These are phyloP conservation scores for Zophobas morio DNA, from an alignment of 1,140 invertebrate species.

Conservation along the genomic window DNA sequence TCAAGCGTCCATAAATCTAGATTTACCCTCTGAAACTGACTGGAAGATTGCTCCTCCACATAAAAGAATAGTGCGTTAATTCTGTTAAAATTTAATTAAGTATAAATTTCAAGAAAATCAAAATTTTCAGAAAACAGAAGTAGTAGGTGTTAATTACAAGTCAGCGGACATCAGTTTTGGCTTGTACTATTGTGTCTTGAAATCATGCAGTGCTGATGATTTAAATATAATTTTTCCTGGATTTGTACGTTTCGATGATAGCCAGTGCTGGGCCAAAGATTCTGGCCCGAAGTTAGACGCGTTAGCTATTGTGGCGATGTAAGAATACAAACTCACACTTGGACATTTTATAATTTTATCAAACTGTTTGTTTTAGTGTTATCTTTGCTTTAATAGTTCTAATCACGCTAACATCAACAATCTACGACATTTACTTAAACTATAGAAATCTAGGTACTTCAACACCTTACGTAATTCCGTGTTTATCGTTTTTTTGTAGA, in stretches of 20 bases:
- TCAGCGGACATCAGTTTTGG: neutral
- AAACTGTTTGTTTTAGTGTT: neutral
- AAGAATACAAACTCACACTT: neutral
- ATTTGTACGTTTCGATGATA: constrained; percentile 32
- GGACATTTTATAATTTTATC: constrained; percentile 13
- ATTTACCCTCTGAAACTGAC: neutral
- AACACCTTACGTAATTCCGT: neutral
- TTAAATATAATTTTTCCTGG: constrained; percentile 17
- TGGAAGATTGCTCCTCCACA: neutral
- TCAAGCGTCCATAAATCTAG: neutral
- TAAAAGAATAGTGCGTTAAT: constrained; percentile 3
- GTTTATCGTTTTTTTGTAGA: neutral
- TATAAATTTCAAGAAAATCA: neutral
- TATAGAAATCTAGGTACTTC: constrained; percentile 1
- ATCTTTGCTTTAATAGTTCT: constrained; percentile 8
- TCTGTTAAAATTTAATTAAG: neutral
- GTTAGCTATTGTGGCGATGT: constrained; percentile 21
- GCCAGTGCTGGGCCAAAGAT: constrained; percentile 1
- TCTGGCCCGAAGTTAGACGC: constrained; percentile 1
- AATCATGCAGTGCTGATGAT: constrained; percentile 22
- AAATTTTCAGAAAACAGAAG: constrained; percentile 16
- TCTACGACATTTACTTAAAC: constrained; percentile 17
- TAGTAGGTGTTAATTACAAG: neutral
- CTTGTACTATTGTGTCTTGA: constrained; percentile 2
- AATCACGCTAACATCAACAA: constrained; percentile 18